A percentile compares a stretch with the other conserved stretches of the same genome.
Conservation (phyloP, 92 coral and sea anemone genomes). For the Pocillopora grandis region DNA sequence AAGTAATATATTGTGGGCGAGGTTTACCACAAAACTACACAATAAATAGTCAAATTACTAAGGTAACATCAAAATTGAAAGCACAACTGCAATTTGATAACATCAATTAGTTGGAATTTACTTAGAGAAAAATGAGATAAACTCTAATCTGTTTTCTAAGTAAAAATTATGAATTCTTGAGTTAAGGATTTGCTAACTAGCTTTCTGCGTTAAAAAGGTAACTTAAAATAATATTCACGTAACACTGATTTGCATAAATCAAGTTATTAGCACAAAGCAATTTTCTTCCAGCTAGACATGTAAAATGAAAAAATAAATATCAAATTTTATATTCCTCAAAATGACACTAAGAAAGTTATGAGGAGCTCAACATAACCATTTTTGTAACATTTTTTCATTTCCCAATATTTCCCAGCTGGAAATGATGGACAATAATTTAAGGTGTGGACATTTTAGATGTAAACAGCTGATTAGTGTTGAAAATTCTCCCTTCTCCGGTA, state of each 20-base stretch:
- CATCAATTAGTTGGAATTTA: not conserved
- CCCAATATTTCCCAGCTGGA: not conserved
- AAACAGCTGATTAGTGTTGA: slow-evolving; percentile 32
- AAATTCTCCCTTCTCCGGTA: not conserved
- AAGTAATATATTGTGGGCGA: not conserved
- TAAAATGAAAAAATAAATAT: not conserved
- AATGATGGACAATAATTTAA: not conserved
- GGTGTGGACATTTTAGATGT: slow-evolving; percentile 17
- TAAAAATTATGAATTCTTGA: too few relatives aligned
- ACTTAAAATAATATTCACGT: not conserved
- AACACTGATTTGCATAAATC: slow-evolving; percentile 13
- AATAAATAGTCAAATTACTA: not conserved
- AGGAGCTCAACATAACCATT: not conserved
- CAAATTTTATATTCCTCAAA: not conserved
- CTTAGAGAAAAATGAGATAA: too few relatives aligned
- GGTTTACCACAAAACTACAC: not conserved
- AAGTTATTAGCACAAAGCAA: not conserved
- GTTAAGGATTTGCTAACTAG: too few relatives aligned
- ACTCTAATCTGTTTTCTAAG: too few relatives aligned
- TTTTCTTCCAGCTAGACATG: not conserved
- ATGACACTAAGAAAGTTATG: not conserved
- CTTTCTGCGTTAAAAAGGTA: too few relatives aligned
- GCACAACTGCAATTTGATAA: not conserved
- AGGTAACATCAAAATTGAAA: not conserved
- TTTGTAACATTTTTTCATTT: not conserved